Evolutionary conservation across 2,888 invertebrate genomes (phyloP).

Genomic region (Cotesia congregata): DNA sequence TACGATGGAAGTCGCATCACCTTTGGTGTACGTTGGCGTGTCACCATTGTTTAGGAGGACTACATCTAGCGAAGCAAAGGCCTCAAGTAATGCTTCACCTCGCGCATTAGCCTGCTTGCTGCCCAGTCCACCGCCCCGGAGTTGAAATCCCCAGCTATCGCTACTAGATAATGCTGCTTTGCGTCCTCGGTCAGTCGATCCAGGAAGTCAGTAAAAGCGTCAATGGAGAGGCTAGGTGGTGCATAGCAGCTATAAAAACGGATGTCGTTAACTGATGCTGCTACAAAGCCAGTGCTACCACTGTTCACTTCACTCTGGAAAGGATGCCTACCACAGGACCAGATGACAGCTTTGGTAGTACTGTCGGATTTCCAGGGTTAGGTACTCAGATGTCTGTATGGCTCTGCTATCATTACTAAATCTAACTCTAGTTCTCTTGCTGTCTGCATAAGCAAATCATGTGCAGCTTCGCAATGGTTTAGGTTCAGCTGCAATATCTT

Average conservation of each 20-base stretch:
- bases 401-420: slow-evolving; percentile 45
- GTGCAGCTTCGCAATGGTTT: slow-evolving; percentile 47
- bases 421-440: slow-evolving; percentile 38
- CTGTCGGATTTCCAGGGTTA: slow-evolving; percentile 42
- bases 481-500: slow-evolving; percentile 49
- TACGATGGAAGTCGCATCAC: slow-evolving; percentile 46
- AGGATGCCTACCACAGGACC: slow-evolving; percentile 32
- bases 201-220: slow-evolving; percentile 32
- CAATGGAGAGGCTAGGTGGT: slow-evolving; percentile 39
- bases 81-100: slow-evolving; percentile 42
- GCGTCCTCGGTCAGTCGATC: too few species aligned
- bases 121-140: slow-evolving; percentile 49
- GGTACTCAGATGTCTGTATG: slow-evolving; percentile 40
- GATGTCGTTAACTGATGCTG: slow-evolving; percentile 38
- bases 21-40: slow-evolving; percentile 44
- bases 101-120: slow-evolving; percentile 44
- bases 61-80: slow-evolving; percentile 41
- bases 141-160: too few species aligned
- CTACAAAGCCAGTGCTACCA: slow-evolving; percentile 44
- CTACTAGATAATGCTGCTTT: too few species aligned
- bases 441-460: slow-evolving; percentile 46
- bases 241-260: slow-evolving; percentile 46
- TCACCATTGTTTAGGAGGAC: slow-evolving; percentile 43
- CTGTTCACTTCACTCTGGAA: slow-evolving; percentile 39
- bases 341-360: slow-evolving; percentile 46